Percentiles rank a stretch among this genome's conserved stretches.
Conservation (phyloP, 2,797 vertebrate species). For the Melanotaenia pygmaea region DNA sequence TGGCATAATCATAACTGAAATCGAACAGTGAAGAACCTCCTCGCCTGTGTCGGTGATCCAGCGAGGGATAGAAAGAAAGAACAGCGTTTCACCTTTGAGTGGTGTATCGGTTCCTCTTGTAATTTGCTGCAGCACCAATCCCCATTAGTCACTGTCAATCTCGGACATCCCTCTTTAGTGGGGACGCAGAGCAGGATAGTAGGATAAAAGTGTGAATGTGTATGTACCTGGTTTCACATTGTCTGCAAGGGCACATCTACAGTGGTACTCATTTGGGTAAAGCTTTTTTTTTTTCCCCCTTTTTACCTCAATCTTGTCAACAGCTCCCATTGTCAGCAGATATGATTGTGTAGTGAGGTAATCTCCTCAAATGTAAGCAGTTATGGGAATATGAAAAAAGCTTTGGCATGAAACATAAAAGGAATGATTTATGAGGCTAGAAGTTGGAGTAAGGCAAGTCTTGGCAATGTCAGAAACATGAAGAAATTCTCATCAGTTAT, state of each 20-base stretch:
- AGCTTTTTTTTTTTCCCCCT: conserved; percentile 4
- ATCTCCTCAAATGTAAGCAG: conserved; percentile 64
- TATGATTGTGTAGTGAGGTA: conserved; percentile 71
- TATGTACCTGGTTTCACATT: conserved; percentile 51
- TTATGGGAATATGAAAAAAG: conserved; percentile 70
- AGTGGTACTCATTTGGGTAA: conserved; percentile 64
- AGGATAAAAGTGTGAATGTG: conserved; percentile 46
- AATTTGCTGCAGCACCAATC: conserved; percentile 70
- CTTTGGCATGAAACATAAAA: conserved; percentile 66
- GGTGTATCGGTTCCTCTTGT: conserved; percentile 52
- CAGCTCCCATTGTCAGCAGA: conserved; percentile 73
- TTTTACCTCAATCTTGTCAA: conserved; percentile 56
- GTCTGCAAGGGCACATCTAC: conserved; percentile 54
- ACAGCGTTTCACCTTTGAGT: conserved; percentile 50
- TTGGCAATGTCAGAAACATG: conserved; percentile 43
- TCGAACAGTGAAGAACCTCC: conserved; percentile 7
- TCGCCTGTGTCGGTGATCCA: neutral
- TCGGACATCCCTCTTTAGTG: conserved; percentile 61
- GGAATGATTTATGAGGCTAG: conserved; percentile 74
- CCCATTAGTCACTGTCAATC: conserved; percentile 81
- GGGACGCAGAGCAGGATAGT: conserved; percentile 41
- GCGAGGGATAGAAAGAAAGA: conserved; percentile 5
- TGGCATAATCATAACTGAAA: conserved; percentile 35
- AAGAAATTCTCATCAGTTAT: conserved; percentile 24
- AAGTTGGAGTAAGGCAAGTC: conserved; percentile 54